Conservation (phyloP, 2,888 invertebrate species). For the Troides oblongomaculatus region DNA sequence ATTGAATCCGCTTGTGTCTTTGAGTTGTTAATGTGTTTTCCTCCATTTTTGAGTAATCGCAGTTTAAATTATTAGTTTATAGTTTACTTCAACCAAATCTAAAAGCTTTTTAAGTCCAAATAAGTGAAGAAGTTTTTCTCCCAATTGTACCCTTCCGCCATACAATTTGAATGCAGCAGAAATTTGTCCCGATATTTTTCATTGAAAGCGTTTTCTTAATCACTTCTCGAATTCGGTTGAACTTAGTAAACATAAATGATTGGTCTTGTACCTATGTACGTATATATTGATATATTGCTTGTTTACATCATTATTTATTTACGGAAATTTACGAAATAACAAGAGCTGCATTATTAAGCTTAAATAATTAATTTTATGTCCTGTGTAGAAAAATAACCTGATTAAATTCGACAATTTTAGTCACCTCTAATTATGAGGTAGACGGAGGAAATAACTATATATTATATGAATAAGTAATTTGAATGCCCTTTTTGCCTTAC, state of each 20-base stretch:
- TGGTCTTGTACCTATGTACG: not conserved
- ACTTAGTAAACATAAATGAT: not conserved
- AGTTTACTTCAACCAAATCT: too few species aligned
- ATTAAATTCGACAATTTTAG: too few species aligned
- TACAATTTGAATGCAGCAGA: not conserved
- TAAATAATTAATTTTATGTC: not conserved
- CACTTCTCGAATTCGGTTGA: not conserved
- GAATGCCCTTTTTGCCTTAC: too few species aligned
- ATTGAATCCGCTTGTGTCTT: too few species aligned
- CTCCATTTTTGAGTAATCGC: too few species aligned
- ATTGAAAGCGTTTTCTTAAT: not conserved
- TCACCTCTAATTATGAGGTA: not conserved
- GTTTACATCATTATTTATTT: constrained; percentile 5
- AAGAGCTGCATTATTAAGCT: not conserved
- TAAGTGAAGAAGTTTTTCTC: not conserved
- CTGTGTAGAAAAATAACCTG: not conserved
- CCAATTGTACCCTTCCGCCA: not conserved
- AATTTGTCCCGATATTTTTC: not conserved
- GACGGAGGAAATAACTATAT: too few species aligned
- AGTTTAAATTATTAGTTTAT: too few species aligned
- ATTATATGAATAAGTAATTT: too few species aligned
- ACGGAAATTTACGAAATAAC: not conserved
- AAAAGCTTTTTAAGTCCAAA: not conserved
- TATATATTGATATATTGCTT: constrained; percentile 2
- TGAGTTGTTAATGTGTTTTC: too few species aligned